Percentiles rank a stretch among this genome's conserved stretches.
Evolutionary conservation across 2,797 vertebrate genomes (phyloP).

Genomic region (Spondyliosoma cantharus): DNA sequence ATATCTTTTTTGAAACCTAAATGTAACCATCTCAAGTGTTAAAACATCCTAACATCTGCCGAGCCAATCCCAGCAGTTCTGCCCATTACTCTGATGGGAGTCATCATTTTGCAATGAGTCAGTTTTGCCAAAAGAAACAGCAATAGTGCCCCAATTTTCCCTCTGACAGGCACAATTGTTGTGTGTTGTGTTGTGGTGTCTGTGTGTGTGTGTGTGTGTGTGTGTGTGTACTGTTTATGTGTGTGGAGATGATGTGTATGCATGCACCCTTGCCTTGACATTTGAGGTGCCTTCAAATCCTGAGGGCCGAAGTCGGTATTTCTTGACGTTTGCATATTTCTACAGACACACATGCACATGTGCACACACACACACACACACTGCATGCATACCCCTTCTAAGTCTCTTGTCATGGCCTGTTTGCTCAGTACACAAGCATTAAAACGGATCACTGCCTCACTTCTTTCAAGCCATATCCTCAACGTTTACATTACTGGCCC

Average conservation of each 20-base stretch:
- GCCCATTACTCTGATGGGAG: not conserved
- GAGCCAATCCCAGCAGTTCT: not conserved
- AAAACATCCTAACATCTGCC: not conserved
- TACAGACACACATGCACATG: not conserved
- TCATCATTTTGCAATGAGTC: not conserved
- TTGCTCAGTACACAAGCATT: slow-evolving; percentile 30
- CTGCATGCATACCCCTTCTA: not conserved
- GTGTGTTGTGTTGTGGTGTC: not conserved
- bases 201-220: slow-evolving; percentile 8
- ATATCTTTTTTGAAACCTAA: not conserved
- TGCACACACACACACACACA: slow-evolving; percentile 3
- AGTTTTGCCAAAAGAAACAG: not conserved
- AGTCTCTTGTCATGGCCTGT: slow-evolving; percentile 25
- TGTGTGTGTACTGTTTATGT: slow-evolving; percentile 4
- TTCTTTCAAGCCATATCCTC: not conserved
- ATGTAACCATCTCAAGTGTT: not conserved
- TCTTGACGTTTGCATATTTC: slow-evolving; percentile 40
- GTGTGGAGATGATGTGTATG: slow-evolving; percentile 17
- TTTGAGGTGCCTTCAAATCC: slow-evolving; percentile 38
- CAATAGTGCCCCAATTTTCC: not conserved
- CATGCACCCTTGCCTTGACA: slow-evolving; percentile 31
- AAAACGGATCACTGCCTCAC: slow-evolving; percentile 29
- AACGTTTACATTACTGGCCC: slow-evolving; percentile 18
- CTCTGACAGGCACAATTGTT: slow-evolving; percentile 6
- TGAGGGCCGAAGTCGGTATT: slow-evolving; percentile 31